Percentiles rank a stretch among this genome's conserved stretches.
Evolutionary conservation across 2,113 vertebrate species (phyloP).

Genomic region (Gambusia holbrooki): DNA sequence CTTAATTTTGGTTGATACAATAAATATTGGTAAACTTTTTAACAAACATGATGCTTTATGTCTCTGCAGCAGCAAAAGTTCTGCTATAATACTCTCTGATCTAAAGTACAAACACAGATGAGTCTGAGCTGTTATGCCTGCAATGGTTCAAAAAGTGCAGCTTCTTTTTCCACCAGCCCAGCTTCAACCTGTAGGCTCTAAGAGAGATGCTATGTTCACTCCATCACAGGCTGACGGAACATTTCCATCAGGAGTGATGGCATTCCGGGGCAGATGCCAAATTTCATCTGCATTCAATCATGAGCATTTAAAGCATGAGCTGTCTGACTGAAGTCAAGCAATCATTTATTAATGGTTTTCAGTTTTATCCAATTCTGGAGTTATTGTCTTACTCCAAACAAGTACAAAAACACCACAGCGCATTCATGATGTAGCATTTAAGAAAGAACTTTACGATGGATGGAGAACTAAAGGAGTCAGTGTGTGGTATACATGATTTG

Average conservation of each 20-base stretch:
- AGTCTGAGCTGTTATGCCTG: no score
- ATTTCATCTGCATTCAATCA: neutral
- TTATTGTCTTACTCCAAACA: neutral
- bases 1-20: no score
- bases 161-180: neutral
- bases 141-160: neutral
- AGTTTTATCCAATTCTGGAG: neutral
- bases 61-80: no score
- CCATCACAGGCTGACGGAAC: neutral
- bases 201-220: neutral
- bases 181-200: neutral
- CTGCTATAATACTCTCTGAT: no score
- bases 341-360: neutral
- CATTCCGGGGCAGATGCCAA: neutral
- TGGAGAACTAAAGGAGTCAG: constrained; percentile 10
- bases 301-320: neutral
- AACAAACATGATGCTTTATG: no score
- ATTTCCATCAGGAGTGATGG: neutral
- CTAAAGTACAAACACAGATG: no score
- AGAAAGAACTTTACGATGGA: neutral
- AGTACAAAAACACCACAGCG: neutral
- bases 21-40: no score
- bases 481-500: constrained; percentile 2
- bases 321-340: neutral
- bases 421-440: neutral